A percentile compares a stretch with the other conserved stretches of the same genome.
phyloP scores from a whole-genome alignment of 2,113 vertebrate genomes.

The Rutilus rutilus region DNA sequence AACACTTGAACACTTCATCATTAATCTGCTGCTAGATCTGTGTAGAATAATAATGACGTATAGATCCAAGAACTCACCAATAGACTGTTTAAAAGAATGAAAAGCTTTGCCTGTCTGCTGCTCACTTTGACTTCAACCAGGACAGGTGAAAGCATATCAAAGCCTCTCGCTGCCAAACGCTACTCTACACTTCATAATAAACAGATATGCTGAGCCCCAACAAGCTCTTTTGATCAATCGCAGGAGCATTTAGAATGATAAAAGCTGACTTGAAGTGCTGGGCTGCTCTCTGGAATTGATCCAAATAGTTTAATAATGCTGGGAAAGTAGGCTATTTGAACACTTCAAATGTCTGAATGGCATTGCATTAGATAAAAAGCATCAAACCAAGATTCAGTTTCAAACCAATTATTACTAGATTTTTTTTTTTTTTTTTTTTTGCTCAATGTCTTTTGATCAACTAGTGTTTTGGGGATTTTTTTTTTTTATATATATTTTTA shows the following conservation, averaged over 20 bases:
- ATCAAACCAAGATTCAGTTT: background rate
- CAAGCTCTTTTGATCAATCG: constrained; percentile 55
- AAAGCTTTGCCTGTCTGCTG: background rate
- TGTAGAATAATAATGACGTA: background rate
- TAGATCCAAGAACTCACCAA: background rate
- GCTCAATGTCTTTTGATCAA: background rate
- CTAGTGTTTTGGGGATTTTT: too few species aligned
- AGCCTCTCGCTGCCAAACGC: background rate
- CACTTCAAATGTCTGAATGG: background rate
- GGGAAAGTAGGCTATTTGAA: background rate
- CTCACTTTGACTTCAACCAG: background rate
- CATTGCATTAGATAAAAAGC: background rate
- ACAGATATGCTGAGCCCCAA: constrained; percentile 33
- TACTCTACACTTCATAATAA: constrained; percentile 69
- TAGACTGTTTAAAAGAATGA: background rate
- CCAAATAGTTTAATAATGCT: constrained; percentile 19
- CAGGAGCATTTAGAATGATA: constrained; percentile 52
- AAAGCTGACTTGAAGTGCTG: constrained; percentile 48
- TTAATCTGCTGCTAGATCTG: background rate
- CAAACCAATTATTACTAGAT: too few species aligned
- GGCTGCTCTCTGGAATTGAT: background rate
- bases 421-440: background rate
- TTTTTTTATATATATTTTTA: too few species aligned
- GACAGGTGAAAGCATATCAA: constrained; percentile 21
- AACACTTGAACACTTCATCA: background rate